Evolutionary conservation across 2,113 vertebrate genomes (phyloP).

Genomic region (Chinchilla lanigera): DNA sequence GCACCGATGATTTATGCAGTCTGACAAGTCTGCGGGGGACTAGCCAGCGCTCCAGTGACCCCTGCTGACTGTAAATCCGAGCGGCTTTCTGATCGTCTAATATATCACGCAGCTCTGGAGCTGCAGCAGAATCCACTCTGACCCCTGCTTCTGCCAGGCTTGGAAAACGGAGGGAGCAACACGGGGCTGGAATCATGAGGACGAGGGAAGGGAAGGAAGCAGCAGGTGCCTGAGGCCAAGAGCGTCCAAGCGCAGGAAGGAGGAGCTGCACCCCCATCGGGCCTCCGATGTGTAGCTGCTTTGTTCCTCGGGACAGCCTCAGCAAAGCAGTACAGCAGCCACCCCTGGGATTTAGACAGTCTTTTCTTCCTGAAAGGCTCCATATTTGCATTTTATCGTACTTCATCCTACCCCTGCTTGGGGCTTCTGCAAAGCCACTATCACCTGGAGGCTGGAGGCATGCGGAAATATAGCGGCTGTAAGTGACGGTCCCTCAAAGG

Average conservation of each 20-base stretch:
- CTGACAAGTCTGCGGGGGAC: fast-evolving
- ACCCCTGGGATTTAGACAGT: neutral
- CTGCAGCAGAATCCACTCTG: neutral
- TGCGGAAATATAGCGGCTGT: neutral
- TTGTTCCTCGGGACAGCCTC: neutral
- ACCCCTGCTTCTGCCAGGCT: neutral
- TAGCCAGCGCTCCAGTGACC: neutral
- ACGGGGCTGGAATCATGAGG: neutral
- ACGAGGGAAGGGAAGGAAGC: neutral
- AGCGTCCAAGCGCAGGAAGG: neutral
- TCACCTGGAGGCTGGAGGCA: neutral
- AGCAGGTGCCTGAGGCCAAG: neutral
- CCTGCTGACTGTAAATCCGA: conserved; percentile 37
- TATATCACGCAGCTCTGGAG: neutral
- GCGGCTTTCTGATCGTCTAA: conserved; percentile 46
- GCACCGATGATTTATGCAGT: neutral
- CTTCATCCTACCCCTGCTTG: neutral
- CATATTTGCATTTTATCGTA: neutral
- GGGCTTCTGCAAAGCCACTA: neutral
- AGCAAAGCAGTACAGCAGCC: neutral
- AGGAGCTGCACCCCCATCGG: neutral
- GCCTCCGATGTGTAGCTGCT: neutral
- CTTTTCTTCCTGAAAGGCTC: neutral
- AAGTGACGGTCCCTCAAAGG: neutral
- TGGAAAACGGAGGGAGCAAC: neutral